Evolutionary conservation across 2,113 vertebrate species (phyloP), one percentile per base, ranked within the genome.

Genomic region (Cyanoramphus novaezelandiae): DNA sequence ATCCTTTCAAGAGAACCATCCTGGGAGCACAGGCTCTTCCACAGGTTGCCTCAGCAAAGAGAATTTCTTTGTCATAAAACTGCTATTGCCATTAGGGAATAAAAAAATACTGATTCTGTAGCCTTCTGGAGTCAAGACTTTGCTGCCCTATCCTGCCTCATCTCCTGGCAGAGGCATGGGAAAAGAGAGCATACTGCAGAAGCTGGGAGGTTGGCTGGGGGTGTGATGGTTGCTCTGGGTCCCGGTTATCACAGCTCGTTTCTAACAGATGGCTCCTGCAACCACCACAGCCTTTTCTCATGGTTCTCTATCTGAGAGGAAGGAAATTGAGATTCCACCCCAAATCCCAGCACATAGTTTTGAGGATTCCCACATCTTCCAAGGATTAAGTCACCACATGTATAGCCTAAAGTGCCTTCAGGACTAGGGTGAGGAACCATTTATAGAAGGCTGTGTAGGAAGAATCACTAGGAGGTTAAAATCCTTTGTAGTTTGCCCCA

Each of bases 281-380:
- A 60, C 24, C 67, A 82, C 7, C 77, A 17, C 5, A 3, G 92
- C 88, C 94, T 85, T 33, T 88, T 78, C 88, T 93, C 83, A 86
- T 85, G 88, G 83, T 28, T 81, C 86, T 93, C 83, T 41, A 75
- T 88, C 91, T 24, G 47, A 82, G 81, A 95, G 95, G 89, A 95
- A 95, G 94, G 94, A 95, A 96, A 95, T 91, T 76, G 96, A 95
- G 96, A 96, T 95, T 95, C 96, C 96, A 95, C 47, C 83, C 93
- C 94, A 96, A 97, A 95, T 84, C 88, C 90, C 88, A 86, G 95
- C 95, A 88, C 35, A 65, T n/a, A 93, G 55, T 69, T 96, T 27
- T 5, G 86, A 95, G 88, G 88, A 96, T 92, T 95, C 93, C 90
- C 95, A 92, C 93, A 91, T 93, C 95, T 94, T 27, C 87, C 92